Evolutionary conservation across 2,113 vertebrate genomes (phyloP).

Genomic region (Lathamus discolor): DNA sequence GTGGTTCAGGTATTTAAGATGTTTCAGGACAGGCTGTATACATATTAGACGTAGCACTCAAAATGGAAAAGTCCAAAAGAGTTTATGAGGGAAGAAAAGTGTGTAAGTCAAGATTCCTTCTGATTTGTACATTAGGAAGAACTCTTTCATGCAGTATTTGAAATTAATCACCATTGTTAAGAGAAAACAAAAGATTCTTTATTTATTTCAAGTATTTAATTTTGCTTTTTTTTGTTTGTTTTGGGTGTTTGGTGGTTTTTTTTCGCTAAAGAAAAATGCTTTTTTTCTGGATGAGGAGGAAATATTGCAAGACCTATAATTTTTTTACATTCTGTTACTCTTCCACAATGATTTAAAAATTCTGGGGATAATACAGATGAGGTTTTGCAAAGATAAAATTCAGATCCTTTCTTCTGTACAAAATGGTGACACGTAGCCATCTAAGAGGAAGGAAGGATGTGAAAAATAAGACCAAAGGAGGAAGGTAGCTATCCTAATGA

Average conservation of each 20-base stretch:
- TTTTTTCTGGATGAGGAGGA: neutral
- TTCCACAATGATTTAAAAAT: neutral
- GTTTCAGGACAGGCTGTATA: neutral
- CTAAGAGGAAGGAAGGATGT: constrained; percentile 57
- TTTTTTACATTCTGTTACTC: neutral
- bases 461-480: constrained; percentile 49
- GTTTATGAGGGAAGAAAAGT: neutral
- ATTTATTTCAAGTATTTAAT: neutral
- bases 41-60: neutral
- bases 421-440: neutral
- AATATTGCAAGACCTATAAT: neutral
- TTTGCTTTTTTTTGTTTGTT: neutral
- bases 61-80: neutral
- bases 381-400: constrained; percentile 17
- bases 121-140: neutral
- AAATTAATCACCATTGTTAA: neutral
- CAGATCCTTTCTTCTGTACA: neutral
- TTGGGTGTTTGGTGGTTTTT: neutral
- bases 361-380: neutral
- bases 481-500: constrained; percentile 7
- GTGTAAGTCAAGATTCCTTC: neutral
- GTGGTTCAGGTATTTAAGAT: neutral
- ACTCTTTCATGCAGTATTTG: neutral
- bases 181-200: neutral
- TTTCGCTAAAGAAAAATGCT: neutral